Conservation (phyloP, 2,888 invertebrate genomes). For the Bellardia bayeri region DNA sequence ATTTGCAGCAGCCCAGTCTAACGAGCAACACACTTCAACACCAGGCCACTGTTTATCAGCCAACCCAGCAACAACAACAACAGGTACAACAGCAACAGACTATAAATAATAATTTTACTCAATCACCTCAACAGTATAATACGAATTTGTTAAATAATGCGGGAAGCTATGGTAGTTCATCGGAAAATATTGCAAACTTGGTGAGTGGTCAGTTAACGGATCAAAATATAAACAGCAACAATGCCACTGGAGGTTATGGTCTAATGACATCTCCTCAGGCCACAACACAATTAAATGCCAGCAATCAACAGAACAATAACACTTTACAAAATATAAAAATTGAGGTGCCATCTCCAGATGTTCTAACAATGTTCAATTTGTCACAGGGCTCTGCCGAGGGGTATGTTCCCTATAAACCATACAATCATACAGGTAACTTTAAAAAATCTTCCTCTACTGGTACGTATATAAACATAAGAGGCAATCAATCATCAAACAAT, state of each 20-base stretch:
- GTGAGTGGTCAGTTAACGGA: constrained; percentile 46
- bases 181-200: constrained; percentile 61
- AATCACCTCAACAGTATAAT: constrained; percentile 63
- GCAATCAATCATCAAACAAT: constrained; percentile 61
- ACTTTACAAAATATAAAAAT: constrained; percentile 80
- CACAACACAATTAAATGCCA: constrained; percentile 32
- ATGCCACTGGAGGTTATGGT: constrained; percentile 16
- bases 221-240: constrained; percentile 59
- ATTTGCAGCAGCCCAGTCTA: constrained; percentile 75
- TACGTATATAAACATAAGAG: constrained; percentile 80
- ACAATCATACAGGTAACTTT: constrained; percentile 77
- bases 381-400: constrained; percentile 43
- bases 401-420: constrained; percentile 80
- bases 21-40: constrained; percentile 75
- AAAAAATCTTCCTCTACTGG: constrained; percentile 83
- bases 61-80: constrained; percentile 76
- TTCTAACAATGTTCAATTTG: constrained; percentile 78
- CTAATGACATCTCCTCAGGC: constrained; percentile 39
- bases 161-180: constrained; percentile 50
- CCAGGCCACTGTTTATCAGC: constrained; percentile 74
- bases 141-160: constrained; percentile 66
- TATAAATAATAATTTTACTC: constrained; percentile 46
- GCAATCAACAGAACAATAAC: constrained; percentile 45
- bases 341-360: constrained; percentile 79
- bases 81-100: constrained; percentile 53